phyloP scores from a whole-genome alignment of 2,113 vertebrate species.

The Equus przewalskii region DNA sequence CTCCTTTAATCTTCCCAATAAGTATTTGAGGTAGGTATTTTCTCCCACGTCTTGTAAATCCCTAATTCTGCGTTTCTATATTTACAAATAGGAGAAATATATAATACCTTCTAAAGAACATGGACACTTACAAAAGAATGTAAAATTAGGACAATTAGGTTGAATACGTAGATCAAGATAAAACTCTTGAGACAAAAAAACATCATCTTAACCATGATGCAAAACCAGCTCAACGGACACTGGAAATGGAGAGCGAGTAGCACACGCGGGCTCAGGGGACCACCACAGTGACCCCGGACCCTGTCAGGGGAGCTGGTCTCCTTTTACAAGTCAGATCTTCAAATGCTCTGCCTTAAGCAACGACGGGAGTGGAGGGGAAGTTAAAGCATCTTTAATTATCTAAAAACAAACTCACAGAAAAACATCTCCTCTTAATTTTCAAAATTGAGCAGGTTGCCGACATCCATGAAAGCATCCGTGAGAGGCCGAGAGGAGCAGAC shows the following conservation, averaged over 20 bases:
- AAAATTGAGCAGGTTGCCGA: neutral
- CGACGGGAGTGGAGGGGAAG: neutral
- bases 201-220: neutral
- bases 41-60: neutral
- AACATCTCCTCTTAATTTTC: neutral
- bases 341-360: neutral
- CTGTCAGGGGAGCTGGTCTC: neutral
- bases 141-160: neutral
- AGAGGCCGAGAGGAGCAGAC: neutral
- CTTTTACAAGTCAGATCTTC: neutral
- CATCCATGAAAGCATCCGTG: neutral
- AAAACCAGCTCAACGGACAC: neutral
- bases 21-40: neutral
- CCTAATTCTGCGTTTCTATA: neutral
- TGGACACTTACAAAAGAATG: neutral
- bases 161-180: neutral
- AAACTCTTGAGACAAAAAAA: neutral
- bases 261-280: neutral
- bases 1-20: constrained; percentile 3
- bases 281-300: neutral
- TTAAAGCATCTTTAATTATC: neutral
- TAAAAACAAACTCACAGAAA: constrained; percentile 49
- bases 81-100: neutral
- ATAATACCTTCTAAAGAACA: neutral
- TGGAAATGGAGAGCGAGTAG: neutral